Evolutionary conservation across 2,888 invertebrate species (phyloP).

Genomic region (Lutraria lutraria): DNA sequence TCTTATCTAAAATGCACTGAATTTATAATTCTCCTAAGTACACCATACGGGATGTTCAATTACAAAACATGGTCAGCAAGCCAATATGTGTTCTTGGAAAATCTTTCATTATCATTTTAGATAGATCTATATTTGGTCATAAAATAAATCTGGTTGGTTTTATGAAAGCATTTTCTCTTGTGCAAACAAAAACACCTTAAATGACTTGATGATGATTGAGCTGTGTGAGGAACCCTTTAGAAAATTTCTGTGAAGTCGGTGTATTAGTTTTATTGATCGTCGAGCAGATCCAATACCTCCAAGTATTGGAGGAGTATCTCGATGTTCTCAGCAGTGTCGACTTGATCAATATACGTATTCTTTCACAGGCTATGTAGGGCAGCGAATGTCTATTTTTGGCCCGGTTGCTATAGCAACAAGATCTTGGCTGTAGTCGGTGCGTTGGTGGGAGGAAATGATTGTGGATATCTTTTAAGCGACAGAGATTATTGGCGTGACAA

Average conservation of each 20-base stretch:
- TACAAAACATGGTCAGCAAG: background rate
- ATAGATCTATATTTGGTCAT: background rate
- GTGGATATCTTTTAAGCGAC: conserved; percentile 46
- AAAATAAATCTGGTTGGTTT: background rate
- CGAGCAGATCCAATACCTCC: background rate
- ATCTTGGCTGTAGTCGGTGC: conserved; percentile 51
- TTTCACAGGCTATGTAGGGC: conserved; percentile 47
- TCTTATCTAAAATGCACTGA: background rate
- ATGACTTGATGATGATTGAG: conserved; percentile 36
- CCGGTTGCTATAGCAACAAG: conserved; percentile 58
- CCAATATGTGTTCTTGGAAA: background rate
- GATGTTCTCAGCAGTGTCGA: background rate
- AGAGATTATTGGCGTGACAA: conserved; percentile 27
- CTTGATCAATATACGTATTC: conserved; percentile 52
- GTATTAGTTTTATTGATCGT: conserved; percentile 37
- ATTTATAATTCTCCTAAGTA: background rate
- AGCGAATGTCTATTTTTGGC: conserved; percentile 56
- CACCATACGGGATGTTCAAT: background rate
- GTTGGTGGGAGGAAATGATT: conserved; percentile 61
- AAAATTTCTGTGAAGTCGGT: conserved; percentile 18
- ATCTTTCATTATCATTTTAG: background rate
- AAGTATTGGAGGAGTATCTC: conserved; percentile 26
- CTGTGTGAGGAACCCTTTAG: conserved; percentile 21
- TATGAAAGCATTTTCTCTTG: background rate
- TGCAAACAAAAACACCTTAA: conserved; percentile 9